phyloP scores from a whole-genome alignment of 2,113 vertebrate species.

The Australoheros scitulus region DNA sequence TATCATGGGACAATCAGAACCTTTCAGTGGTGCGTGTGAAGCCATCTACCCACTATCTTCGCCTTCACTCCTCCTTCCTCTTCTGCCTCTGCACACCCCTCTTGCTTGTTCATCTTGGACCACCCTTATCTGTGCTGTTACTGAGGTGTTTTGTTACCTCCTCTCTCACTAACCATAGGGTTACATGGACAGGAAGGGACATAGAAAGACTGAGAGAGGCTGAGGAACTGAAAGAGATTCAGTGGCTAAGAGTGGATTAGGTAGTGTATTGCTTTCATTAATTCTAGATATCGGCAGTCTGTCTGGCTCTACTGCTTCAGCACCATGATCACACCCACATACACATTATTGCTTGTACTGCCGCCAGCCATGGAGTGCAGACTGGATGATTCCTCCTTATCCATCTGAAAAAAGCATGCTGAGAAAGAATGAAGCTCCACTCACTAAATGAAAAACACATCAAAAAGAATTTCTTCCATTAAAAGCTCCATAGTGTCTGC shows the following conservation, averaged over 20 bases:
- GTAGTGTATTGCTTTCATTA: conserved; percentile 31
- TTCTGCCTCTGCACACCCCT: conserved; percentile 1
- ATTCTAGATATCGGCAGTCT: conserved; percentile 37
- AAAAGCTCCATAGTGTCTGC: background rate
- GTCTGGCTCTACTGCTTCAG: conserved; percentile 34
- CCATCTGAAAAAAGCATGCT: conserved; percentile 15
- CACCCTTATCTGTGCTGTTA: conserved; percentile 22
- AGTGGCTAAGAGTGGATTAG: background rate
- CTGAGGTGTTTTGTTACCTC: conserved; percentile 30
- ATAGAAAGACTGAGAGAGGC: background rate
- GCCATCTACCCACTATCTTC: conserved; percentile 29
- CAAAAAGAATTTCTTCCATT: conserved; percentile 10
- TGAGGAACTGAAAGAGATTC: background rate
- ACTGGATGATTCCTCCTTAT: conserved; percentile 32
- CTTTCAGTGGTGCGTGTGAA: conserved; percentile 60
- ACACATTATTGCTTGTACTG: conserved; percentile 30
- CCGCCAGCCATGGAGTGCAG: conserved; percentile 32
- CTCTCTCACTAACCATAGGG: background rate
- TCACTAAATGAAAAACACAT: conserved; percentile 21
- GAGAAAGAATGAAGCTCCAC: conserved; percentile 13
- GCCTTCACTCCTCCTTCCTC: background rate
- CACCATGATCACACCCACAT: conserved; percentile 40
- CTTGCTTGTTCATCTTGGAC: conserved; percentile 1
- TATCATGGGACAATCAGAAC: conserved; percentile 70
- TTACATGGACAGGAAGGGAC: background rate